phyloP scores from a whole-genome alignment of 2,113 vertebrate genomes.

The Holacanthus passer region DNA sequence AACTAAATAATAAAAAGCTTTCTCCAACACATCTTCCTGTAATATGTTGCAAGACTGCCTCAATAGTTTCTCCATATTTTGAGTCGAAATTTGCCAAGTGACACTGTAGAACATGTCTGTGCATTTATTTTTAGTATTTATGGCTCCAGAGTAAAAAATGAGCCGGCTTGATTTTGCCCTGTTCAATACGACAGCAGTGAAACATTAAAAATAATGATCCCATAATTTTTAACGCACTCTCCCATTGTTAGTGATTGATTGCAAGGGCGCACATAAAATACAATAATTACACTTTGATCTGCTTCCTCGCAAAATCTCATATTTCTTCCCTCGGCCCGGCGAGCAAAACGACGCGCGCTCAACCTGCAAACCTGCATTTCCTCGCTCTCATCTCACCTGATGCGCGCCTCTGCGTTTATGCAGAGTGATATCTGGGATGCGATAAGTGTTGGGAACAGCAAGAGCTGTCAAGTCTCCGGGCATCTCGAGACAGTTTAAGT shows the following conservation, averaged over 20 bases:
- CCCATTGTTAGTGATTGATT: conserved; percentile 56
- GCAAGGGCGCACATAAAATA: conserved; percentile 31
- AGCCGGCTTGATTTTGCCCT: background rate
- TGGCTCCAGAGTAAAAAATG: conserved; percentile 17
- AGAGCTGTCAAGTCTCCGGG: conserved; percentile 27
- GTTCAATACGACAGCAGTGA: conserved; percentile 37
- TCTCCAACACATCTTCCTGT: too few relatives aligned
- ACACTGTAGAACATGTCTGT: background rate
- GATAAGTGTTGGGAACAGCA: conserved; percentile 18
- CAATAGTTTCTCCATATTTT: background rate
- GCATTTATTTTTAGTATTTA: background rate
- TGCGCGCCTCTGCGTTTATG: conserved; percentile 2
- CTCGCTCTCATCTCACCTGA: background rate
- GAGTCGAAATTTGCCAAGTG: background rate
- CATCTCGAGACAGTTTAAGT: conserved; percentile 30
- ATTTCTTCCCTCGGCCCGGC: background rate
- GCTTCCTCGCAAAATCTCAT: background rate
- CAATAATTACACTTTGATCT: conserved; percentile 58
- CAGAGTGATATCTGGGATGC: conserved; percentile 21
- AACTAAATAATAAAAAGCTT: too few relatives aligned
- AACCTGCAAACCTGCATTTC: background rate
- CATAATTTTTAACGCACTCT: conserved; percentile 48
- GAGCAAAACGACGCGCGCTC: background rate
- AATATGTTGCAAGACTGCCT: too few relatives aligned
- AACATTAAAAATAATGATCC: conserved; percentile 45